Percentiles rank a stretch among this genome's conserved stretches.
Conservation (phyloP, 2,113 vertebrate species). For the Labeo rohita region DNA sequence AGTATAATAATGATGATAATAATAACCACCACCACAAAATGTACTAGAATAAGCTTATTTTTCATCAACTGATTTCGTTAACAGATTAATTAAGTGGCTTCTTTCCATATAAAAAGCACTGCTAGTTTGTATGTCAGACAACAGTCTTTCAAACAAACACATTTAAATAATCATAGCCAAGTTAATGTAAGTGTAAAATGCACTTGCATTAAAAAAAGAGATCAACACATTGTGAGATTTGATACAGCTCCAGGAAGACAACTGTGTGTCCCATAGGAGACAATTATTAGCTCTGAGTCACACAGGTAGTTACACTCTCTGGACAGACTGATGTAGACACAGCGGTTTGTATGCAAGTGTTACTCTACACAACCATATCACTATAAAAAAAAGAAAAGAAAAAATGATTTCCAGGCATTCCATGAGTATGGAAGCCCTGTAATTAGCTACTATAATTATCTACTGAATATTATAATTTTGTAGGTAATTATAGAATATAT, state of each 20-base stretch:
- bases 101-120: background rate
- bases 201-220: background rate
- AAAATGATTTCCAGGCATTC: constrained; percentile 1
- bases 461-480: background rate
- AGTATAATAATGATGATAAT: background rate
- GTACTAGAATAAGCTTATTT: background rate
- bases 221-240: background rate
- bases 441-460: background rate
- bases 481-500: background rate
- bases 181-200: background rate
- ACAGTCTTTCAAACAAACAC: background rate
- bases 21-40: background rate
- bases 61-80: background rate
- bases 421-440: background rate
- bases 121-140: background rate
- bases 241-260: background rate
- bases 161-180: background rate
- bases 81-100: background rate
- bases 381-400: background rate
- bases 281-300: constrained; percentile 22
- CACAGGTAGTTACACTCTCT: constrained; percentile 4
- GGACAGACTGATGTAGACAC: constrained; percentile 19
- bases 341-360: background rate
- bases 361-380: constrained; percentile 1
- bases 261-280: constrained; percentile 22